Percentiles rank a stretch among this genome's conserved stretches.
Evolutionary conservation across 2,113 vertebrate species (phyloP).

Genomic region (Machaerirhynchus nigripectus): DNA sequence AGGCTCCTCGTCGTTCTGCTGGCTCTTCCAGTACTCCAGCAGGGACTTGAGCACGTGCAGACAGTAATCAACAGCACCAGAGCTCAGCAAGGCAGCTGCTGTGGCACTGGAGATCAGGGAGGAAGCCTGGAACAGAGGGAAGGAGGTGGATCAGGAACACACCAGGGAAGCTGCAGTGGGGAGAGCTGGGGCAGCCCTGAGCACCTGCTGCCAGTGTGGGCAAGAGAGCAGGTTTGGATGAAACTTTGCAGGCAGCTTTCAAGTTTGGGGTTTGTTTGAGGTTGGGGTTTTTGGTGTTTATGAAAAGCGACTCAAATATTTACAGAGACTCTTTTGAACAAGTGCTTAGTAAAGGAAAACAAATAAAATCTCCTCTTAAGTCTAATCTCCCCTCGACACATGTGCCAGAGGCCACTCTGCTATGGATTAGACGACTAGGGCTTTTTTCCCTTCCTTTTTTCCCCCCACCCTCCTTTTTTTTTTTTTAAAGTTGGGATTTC

Average conservation of each 20-base stretch:
- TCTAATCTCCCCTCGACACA: conserved; percentile 66
- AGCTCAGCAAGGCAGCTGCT: conserved; percentile 91
- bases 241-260: conserved; percentile 49
- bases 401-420: conserved; percentile 58
- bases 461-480: fast-evolving
- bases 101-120: conserved; percentile 98
- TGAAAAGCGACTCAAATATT: conserved; percentile 38
- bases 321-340: conserved; percentile 59
- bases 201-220: background rate
- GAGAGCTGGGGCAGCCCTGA: background rate
- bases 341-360: conserved; percentile 52
- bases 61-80: conserved; percentile 95
- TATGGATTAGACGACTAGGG: conserved; percentile 38
- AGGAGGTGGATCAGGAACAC: background rate
- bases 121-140: conserved; percentile 78
- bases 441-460: background rate
- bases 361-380: conserved; percentile 56
- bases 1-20: conserved; percentile 94
- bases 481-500: conserved; percentile 8
- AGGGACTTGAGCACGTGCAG: conserved; percentile 94
- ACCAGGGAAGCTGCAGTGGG: background rate
- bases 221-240: background rate
- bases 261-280: conserved; percentile 60
- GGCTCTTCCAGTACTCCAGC: conserved; percentile 96
- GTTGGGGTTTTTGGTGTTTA: conserved; percentile 7